These are phyloP conservation scores for Ricordea florida DNA, from an alignment of 92 coral and sea anemone species.

Conservation along the genomic window DNA sequence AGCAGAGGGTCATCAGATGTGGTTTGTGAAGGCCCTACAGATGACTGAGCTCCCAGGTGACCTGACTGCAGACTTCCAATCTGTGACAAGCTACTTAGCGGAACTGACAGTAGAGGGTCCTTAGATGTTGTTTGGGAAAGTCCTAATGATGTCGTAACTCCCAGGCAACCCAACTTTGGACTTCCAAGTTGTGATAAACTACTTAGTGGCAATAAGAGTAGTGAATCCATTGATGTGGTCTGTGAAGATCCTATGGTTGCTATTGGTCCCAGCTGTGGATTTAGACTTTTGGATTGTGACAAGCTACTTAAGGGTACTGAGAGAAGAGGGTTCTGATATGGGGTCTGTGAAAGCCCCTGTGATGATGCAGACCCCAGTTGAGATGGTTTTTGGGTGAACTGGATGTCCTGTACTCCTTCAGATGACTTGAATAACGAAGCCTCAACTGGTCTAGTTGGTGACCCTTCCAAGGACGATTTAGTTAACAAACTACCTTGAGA, in stretches of 20 bases:
- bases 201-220: background rate
- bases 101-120: background rate
- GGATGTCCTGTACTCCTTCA: too few relatives aligned
- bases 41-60: background rate
- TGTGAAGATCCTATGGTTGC: background rate
- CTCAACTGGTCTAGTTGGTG: too few relatives aligned
- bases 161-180: too few relatives aligned
- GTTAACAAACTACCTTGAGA: too few relatives aligned
- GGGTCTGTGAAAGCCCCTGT: background rate
- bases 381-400: too few relatives aligned
- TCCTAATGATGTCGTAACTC: background rate
- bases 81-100: background rate
- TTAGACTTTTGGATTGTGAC: background rate
- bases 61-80: too few relatives aligned
- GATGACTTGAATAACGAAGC: too few relatives aligned
- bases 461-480: too few relatives aligned
- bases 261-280: background rate
- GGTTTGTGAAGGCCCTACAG: background rate
- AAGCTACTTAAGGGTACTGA: slow-evolving; percentile 19
- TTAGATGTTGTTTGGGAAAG: background rate
- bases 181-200: background rate
- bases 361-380: background rate
- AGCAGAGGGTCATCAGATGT: background rate
- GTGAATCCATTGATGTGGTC: background rate
- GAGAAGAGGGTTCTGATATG: background rate